A percentile compares a stretch with the other conserved stretches of the same genome.
phyloP scores from a whole-genome alignment of 1,140 invertebrate species.

The Monomorium pharaonis region DNA sequence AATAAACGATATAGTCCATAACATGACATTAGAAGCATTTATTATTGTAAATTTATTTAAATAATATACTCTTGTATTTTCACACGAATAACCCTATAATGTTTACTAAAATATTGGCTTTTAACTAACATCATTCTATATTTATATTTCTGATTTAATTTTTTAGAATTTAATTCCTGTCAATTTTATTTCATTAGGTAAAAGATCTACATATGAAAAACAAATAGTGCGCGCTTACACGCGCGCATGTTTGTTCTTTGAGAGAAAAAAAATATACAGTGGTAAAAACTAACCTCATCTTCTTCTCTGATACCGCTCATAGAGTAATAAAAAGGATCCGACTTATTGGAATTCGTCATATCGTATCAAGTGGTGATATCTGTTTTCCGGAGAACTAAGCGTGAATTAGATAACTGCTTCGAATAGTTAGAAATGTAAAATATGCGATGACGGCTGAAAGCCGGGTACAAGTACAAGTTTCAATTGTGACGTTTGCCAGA shows the following conservation, averaged over 20 bases:
- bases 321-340: conserved; percentile 79
- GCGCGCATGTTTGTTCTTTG: neutral
- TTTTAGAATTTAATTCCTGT: too few relatives aligned
- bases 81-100: too few relatives aligned
- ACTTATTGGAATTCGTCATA: conserved; percentile 64
- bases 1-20: too few relatives aligned
- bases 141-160: too few relatives aligned
- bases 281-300: conserved; percentile 86
- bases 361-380: neutral
- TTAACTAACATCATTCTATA: too few relatives aligned
- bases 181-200: too few relatives aligned
- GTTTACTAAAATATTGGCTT: too few relatives aligned
- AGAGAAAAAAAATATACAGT: neutral
- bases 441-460: neutral
- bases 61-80: too few relatives aligned
- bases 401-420: neutral
- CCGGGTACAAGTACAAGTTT: neutral
- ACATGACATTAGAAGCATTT: too few relatives aligned
- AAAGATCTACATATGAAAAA: too few relatives aligned
- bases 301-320: conserved; percentile 85
- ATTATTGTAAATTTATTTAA: too few relatives aligned
- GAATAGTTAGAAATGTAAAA: neutral
- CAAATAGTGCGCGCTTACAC: neutral
- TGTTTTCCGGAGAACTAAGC: neutral
- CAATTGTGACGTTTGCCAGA: too few relatives aligned